Percentiles rank a stretch among this genome's conserved stretches.
Conservation (phyloP, 2,113 vertebrate species). For the Chelonoidis abingdonii region DNA sequence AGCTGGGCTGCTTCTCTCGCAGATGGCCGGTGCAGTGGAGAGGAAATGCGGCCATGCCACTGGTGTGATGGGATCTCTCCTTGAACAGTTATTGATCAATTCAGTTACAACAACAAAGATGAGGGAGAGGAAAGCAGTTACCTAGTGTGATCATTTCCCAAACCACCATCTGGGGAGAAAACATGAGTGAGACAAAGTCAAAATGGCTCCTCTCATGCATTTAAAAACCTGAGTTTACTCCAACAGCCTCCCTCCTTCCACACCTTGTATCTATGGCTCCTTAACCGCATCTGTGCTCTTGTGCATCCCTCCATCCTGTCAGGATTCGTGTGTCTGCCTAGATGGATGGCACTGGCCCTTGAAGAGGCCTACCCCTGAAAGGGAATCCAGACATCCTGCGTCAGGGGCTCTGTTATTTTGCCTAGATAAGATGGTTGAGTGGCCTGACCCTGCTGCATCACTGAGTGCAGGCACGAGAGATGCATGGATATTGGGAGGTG, state of each 20-base stretch:
- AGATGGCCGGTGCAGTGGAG: not conserved
- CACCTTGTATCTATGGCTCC: not conserved
- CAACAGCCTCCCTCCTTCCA: not conserved
- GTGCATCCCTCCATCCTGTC: not conserved
- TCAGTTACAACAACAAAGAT: not conserved
- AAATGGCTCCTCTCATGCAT: not conserved
- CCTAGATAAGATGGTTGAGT: not conserved
- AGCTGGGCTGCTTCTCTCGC: not conserved
- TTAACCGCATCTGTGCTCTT: not conserved
- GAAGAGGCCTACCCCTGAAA: not conserved
- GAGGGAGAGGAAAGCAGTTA: constrained; percentile 20
- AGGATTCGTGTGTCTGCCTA: not conserved
- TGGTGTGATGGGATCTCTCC: not conserved
- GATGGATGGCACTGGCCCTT: not conserved
- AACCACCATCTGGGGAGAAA: constrained; percentile 75
- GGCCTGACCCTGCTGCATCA: not conserved
- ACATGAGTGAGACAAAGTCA: not conserved
- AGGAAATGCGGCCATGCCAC: not conserved
- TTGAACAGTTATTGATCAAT: not conserved
- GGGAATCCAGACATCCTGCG: not conserved
- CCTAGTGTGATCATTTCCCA: constrained; percentile 79
- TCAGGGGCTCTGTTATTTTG: not conserved
- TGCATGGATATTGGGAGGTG: not conserved
- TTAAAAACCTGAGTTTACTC: not conserved
- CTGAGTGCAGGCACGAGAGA: not conserved